phyloP scores from a whole-genome alignment of 2,888 invertebrate genomes.

The Amphiduros pacificus region DNA sequence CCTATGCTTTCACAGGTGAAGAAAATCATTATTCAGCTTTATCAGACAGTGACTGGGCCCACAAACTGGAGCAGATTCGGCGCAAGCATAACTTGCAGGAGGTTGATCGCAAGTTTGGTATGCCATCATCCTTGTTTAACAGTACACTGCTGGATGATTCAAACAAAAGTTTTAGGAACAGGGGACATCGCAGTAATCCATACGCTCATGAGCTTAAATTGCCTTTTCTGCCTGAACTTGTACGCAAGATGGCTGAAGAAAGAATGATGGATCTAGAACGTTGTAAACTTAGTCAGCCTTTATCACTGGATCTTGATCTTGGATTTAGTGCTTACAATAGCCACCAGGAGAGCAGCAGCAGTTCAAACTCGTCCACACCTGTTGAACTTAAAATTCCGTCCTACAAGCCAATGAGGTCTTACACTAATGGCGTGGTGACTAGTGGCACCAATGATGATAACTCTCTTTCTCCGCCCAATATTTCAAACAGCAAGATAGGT shows the following conservation, averaged over 20 bases:
- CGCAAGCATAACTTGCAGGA: constrained; percentile 50
- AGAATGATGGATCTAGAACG: constrained; percentile 47
- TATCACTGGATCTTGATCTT: too few relatives aligned
- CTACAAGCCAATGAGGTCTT: constrained; percentile 69
- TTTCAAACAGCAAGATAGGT: constrained; percentile 36
- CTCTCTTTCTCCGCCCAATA: neutral
- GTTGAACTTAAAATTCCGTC: constrained; percentile 82
- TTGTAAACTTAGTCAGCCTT: neutral
- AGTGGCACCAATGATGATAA: neutral
- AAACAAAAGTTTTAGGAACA: too few relatives aligned
- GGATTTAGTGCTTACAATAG: too few relatives aligned
- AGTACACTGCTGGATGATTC: constrained; percentile 25
- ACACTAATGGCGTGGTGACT: neutral
- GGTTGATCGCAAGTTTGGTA: constrained; percentile 24
- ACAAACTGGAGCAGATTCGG: constrained; percentile 45
- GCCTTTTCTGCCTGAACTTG: constrained; percentile 55
- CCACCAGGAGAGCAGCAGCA: too few relatives aligned
- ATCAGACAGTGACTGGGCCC: constrained; percentile 29
- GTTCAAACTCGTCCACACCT: too few relatives aligned
- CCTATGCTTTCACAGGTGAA: neutral
- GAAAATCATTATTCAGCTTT: neutral
- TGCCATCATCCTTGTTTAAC: constrained; percentile 19
- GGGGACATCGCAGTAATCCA: too few relatives aligned
- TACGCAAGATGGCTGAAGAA: constrained; percentile 56
- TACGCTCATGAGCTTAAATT: constrained; percentile 43